Percentiles rank a stretch among this genome's conserved stretches.
phyloP scores from a whole-genome alignment of 2,797 vertebrate genomes.

The Peromyscus melanophrys region DNA sequence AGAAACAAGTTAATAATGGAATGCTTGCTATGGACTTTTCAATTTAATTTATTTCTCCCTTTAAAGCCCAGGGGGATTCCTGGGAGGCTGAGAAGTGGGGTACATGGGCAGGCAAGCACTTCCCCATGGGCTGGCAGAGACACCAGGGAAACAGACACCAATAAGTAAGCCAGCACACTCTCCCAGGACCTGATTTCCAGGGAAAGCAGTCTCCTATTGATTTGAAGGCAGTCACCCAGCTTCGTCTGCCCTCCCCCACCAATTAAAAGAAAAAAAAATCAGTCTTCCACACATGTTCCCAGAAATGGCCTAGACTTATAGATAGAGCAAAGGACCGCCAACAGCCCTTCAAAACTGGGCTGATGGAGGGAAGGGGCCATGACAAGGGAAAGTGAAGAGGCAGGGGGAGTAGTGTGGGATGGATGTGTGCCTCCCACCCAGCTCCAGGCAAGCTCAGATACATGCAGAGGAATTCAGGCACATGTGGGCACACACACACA shows the following conservation, averaged over 20 bases:
- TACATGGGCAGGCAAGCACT: not conserved
- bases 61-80: slow-evolving; percentile 12
- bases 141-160: not conserved
- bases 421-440: slow-evolving; percentile 57
- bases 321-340: not conserved
- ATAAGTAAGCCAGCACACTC: not conserved
- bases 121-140: slow-evolving; percentile 28
- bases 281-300: not conserved
- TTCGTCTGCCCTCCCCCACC: not conserved
- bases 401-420: slow-evolving; percentile 8
- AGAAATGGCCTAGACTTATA: slow-evolving; percentile 46
- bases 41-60: slow-evolving; percentile 73
- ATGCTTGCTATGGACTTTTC: slow-evolving; percentile 30
- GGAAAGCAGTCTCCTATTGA: slow-evolving; percentile 6
- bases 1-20: slow-evolving; percentile 80
- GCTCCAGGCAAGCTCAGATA: not conserved
- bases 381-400: not conserved
- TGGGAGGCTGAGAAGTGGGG: slow-evolving; percentile 41
- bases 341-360: not conserved
- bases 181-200: not conserved
- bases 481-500: not conserved
- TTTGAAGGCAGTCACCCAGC: slow-evolving; percentile 62
- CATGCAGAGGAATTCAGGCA: not conserved
- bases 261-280: not conserved
- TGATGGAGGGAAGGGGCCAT: slow-evolving; percentile 17